Percentiles rank a stretch among this genome's conserved stretches.
Conservation (phyloP, 2,797 vertebrate genomes). For the Poeciliopsis turneri region DNA sequence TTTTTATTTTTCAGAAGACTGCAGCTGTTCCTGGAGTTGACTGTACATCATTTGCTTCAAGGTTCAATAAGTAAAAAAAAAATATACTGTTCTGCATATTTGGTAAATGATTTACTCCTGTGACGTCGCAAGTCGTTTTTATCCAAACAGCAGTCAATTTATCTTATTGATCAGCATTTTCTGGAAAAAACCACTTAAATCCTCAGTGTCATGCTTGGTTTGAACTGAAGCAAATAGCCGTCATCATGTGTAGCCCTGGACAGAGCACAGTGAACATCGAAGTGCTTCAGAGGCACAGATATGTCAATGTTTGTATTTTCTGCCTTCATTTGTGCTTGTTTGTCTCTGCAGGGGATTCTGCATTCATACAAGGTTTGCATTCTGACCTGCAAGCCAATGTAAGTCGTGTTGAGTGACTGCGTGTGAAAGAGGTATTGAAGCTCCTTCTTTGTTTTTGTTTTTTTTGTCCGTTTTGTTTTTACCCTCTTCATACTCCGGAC, state of each 20-base stretch:
- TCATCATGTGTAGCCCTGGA: neutral
- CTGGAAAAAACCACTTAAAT: neutral
- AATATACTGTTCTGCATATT: neutral
- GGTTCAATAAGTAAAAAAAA: neutral
- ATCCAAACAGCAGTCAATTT: neutral
- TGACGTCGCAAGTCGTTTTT: neutral
- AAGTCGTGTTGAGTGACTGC: slow-evolving; percentile 81
- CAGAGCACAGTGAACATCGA: neutral
- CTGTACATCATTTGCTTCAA: neutral
- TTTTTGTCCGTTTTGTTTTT: neutral
- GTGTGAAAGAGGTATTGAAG: slow-evolving; percentile 80
- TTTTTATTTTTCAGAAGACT: neutral
- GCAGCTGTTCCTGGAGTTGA: neutral
- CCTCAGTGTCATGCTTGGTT: neutral
- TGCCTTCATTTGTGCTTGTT: slow-evolving; percentile 13
- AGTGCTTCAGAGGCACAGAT: neutral
- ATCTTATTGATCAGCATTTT: neutral
- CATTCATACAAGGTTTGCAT: slow-evolving; percentile 69
- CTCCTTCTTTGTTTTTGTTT: slow-evolving; percentile 19
- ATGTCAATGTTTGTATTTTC: neutral
- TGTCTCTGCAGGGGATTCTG: slow-evolving; percentile 50
- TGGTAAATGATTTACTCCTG: neutral
- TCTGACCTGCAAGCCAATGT: slow-evolving; percentile 76
- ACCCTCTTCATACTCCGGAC: slow-evolving; percentile 20
- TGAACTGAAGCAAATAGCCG: neutral